Conservation (phyloP, 2,113 vertebrate species). For the Neolamprologus modestus region DNA sequence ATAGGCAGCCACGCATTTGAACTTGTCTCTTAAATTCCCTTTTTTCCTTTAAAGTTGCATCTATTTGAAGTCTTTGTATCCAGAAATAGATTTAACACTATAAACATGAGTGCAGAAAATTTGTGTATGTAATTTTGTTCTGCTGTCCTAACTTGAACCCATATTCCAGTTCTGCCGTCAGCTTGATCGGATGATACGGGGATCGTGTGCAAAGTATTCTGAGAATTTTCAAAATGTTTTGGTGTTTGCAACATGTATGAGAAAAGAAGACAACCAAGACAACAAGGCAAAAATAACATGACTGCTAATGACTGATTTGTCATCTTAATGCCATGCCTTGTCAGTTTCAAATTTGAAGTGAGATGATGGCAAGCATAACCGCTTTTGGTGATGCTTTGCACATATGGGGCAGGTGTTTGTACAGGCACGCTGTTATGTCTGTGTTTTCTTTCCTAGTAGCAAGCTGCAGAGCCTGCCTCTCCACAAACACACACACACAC, state of each 20-base stretch:
- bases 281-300: background rate
- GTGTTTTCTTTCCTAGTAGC: constrained; percentile 18
- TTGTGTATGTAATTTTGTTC: background rate
- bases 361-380: background rate
- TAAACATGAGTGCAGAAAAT: background rate
- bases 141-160: background rate
- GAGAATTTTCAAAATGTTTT: background rate
- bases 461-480: background rate
- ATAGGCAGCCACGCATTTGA: background rate
- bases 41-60: background rate
- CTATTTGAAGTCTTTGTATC: background rate
- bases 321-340: background rate
- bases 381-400: background rate
- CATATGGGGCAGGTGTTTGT: background rate
- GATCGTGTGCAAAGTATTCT: background rate
- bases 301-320: background rate
- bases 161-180: background rate
- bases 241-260: background rate
- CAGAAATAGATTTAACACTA: background rate
- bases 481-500: background rate
- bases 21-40: background rate
- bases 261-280: background rate
- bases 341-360: background rate
- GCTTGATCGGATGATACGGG: background rate
- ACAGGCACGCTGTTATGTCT: constrained; percentile 11